A percentile compares a stretch with the other conserved stretches of the same genome.
These are phyloP conservation scores for Pterophyllum scalare DNA, from an alignment of 2,113 vertebrate genomes.

Conservation along the genomic window DNA sequence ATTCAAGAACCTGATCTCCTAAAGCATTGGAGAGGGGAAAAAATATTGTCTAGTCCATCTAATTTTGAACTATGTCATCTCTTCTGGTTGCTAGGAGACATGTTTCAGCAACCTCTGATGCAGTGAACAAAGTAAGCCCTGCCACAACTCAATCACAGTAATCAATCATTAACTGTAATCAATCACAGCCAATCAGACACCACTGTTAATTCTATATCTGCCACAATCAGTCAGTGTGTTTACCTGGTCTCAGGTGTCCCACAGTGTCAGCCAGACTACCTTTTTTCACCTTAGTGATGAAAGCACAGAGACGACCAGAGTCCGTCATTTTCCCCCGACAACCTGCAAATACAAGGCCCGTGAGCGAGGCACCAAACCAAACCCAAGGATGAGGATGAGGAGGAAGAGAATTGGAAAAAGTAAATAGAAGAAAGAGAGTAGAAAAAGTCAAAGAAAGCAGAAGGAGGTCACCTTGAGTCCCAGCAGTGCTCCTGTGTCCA, in stretches of 20 bases:
- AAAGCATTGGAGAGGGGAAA: not conserved
- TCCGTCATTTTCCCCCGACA: constrained; percentile 97
- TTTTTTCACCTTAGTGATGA: constrained; percentile 98
- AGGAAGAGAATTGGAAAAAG: no score
- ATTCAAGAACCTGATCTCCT: constrained; percentile 98
- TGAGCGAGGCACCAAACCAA: constrained; percentile 2
- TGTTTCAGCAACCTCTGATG: not conserved
- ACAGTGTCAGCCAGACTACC: constrained; percentile 98
- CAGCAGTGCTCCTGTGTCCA: constrained; percentile 92
- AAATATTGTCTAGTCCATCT: not conserved
- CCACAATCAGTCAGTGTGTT: not conserved
- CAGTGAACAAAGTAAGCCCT: not conserved
- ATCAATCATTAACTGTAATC: no score
- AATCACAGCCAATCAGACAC: not conserved
- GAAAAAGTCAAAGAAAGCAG: not conserved
- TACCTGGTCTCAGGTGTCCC: constrained; percentile 96
- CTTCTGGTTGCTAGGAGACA: no score
- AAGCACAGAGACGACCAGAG: constrained; percentile 95
- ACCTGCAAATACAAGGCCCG: constrained; percentile 80
- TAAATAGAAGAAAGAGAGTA: not conserved
- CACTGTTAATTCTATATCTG: not conserved
- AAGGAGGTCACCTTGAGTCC: constrained; percentile 89
- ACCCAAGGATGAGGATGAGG: not conserved
- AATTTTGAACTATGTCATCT: not conserved
- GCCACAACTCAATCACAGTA: not conserved